A percentile compares a stretch with the other conserved stretches of the same genome.
These are phyloP conservation scores for Drosophila equinoxialis DNA, from an alignment of 1,140 invertebrate species.

Conservation along the genomic window DNA sequence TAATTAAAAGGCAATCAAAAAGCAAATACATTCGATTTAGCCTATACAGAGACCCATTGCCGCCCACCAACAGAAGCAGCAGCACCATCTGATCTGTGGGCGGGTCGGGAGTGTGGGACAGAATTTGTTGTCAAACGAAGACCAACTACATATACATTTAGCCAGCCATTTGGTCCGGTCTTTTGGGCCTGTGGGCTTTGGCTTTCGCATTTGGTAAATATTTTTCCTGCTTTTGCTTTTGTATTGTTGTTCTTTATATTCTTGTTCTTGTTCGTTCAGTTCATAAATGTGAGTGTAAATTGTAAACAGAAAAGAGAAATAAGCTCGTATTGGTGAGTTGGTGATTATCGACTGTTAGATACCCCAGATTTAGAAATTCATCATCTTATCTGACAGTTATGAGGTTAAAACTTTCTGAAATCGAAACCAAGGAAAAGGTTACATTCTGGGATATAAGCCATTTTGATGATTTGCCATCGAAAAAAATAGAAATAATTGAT, in stretches of 20 bases:
- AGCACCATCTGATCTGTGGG: no score
- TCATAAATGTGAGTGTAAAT: conserved; percentile 13
- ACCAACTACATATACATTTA: not conserved
- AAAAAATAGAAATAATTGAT: no score
- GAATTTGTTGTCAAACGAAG: conserved; percentile 1
- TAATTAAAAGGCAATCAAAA: conserved; percentile 74
- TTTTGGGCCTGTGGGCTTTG: not conserved
- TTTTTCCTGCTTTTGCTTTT: conserved; percentile 1
- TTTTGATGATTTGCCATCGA: no score
- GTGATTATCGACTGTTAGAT: no score
- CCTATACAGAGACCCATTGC: conserved; percentile 21
- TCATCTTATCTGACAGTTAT: no score
- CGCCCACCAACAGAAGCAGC: not conserved
- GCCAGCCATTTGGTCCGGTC: not conserved
- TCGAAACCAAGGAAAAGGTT: no score
- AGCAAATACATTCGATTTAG: conserved; percentile 50
- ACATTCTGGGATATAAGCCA: no score
- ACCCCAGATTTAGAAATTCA: no score
- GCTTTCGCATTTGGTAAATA: conserved; percentile 8
- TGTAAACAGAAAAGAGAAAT: conserved; percentile 1
- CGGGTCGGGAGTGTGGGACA: not conserved
- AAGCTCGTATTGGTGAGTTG: no score
- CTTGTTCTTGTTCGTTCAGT: not conserved
- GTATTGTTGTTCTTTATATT: not conserved
- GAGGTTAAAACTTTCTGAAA: no score